Evolutionary conservation across 2,797 vertebrate species (phyloP), one percentile per base, ranked within the genome.

Genomic region (Sternarchorhynchus goeldii): DNA sequence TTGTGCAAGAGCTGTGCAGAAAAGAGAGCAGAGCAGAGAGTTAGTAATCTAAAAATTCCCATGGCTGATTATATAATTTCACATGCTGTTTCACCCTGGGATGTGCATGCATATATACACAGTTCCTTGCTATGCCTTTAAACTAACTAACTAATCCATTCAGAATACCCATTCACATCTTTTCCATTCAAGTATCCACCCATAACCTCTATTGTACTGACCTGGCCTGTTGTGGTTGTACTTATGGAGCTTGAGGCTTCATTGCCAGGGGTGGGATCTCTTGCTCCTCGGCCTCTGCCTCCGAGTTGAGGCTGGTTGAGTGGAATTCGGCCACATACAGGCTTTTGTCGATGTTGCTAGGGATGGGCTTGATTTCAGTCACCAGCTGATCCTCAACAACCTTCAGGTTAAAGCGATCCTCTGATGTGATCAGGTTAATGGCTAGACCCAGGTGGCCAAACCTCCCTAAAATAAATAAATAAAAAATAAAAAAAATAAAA

Each of bases 401-500:
- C 89, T 95, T 95, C 87, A 95, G 90, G 88, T 93, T 94, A 85
- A 93, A 94, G 31, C 93, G 92, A 71, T 95, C 93, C 79, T 95
- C 93, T 0, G 92, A 93, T 0, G 92, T 94, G 89, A 95, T 94
- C 62, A 94, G 88, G 75, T 94, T 95, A 80, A 95, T 93, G 82
- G 94, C 94, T 81, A 94, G 73, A 69, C 94, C 94, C 83, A 94
- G 77, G 82, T 95, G 94, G 62, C 93, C 94, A n/a, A 93, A 94
- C 70, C 93, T 87, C 65, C 93, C 94, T 94, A 34, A 36, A 64
- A 17, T 29, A 62, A 45, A 25, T 25, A 69, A 6, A 64, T 17
- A 2, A 5, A 25, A 5, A 12, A 2, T 25, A 60, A 20, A 41
- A n/a, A 21, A 41, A 12, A 20, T 32, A 56, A 45, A 59, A 10